Evolutionary conservation across 92 coral and sea anemone species (phyloP).

Genomic region (Desmophyllum pertusum): DNA sequence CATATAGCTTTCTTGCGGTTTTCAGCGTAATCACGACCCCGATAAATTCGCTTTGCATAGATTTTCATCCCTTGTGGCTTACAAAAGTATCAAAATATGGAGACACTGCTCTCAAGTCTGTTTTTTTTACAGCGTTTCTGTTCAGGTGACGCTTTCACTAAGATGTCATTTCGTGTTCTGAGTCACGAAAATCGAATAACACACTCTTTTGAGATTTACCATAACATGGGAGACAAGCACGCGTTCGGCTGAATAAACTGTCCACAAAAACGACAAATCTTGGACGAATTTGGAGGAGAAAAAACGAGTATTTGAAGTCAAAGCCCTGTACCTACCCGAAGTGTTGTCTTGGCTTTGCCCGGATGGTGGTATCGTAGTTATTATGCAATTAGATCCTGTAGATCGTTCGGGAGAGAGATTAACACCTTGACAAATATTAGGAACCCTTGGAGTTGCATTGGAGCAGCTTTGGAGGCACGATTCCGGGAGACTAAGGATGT

Average conservation of each 20-base stretch:
- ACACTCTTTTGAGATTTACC: slow-evolving; percentile 4
- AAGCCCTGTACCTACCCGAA: slow-evolving; percentile 33
- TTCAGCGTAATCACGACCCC: neutral
- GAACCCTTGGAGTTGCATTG: slow-evolving; percentile 67
- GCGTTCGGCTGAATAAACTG: neutral
- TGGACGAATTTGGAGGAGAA: neutral
- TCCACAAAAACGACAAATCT: neutral
- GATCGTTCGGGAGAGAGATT: slow-evolving; percentile 61
- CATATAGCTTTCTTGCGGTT: neutral
- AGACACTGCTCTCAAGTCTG: slow-evolving; percentile 13
- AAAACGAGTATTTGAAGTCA: slow-evolving; percentile 11
- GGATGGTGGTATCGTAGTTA: slow-evolving; percentile 53
- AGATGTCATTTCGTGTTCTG: slow-evolving; percentile 40
- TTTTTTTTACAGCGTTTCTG: slow-evolving; percentile 9
- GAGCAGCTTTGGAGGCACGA: slow-evolving; percentile 77
- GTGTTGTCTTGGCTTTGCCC: slow-evolving; percentile 54
- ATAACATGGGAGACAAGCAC: slow-evolving; percentile 1
- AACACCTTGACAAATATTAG: slow-evolving; percentile 86
- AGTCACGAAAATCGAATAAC: slow-evolving; percentile 40
- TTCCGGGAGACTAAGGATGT: slow-evolving; percentile 91
- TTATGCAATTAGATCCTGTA: slow-evolving; percentile 54
- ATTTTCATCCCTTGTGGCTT: neutral
- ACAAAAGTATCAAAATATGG: slow-evolving; percentile 6
- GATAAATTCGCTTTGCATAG: neutral
- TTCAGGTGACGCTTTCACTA: slow-evolving; percentile 34